Percentiles rank a stretch among this genome's conserved stretches.
These are phyloP conservation scores for Chrysopilus asiliformis DNA, from an alignment of 2,888 invertebrate genomes.

Conservation along the genomic window DNA sequence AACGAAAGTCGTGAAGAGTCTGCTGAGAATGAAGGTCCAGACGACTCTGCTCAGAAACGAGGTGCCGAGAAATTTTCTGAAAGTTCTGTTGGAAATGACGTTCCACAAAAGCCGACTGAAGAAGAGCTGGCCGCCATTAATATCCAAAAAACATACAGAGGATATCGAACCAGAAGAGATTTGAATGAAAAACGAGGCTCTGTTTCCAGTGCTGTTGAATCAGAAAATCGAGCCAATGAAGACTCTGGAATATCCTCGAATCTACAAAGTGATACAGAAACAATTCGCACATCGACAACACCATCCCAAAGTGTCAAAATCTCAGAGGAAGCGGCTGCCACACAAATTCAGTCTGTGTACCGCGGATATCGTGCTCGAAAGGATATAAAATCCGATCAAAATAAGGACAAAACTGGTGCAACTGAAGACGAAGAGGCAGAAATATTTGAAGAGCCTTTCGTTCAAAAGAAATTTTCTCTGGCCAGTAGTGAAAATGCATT, in stretches of 20 bases:
- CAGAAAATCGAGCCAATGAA: constrained; percentile 1
- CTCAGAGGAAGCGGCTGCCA: constrained; percentile 9
- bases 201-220: not conserved
- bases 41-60: too few relatives aligned
- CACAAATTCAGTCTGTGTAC: constrained; percentile 12
- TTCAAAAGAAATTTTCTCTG: constrained; percentile 14
- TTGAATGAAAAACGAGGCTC: constrained; percentile 1
- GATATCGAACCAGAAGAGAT: constrained; percentile 6
- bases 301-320: too few relatives aligned
- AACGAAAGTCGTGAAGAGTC: not conserved
- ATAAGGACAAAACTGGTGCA: too few relatives aligned
- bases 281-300: not conserved
- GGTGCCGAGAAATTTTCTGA: not conserved
- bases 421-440: constrained; percentile 12
- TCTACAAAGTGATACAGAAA: constrained; percentile 6
- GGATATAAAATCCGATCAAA: too few relatives aligned
- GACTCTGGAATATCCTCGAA: not conserved
- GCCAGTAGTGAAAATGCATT: not conserved
- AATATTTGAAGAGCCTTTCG: constrained; percentile 13
- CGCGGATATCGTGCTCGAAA: constrained; percentile 14
- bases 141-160: constrained; percentile 9
- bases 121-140: not conserved
- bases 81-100: not conserved
- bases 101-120: not conserved
- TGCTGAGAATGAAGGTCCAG: too few relatives aligned